Evolutionary conservation across 2,797 vertebrate genomes (phyloP), one percentile per base, ranked within the genome.

Genomic region (Apodemus agrarius): DNA sequence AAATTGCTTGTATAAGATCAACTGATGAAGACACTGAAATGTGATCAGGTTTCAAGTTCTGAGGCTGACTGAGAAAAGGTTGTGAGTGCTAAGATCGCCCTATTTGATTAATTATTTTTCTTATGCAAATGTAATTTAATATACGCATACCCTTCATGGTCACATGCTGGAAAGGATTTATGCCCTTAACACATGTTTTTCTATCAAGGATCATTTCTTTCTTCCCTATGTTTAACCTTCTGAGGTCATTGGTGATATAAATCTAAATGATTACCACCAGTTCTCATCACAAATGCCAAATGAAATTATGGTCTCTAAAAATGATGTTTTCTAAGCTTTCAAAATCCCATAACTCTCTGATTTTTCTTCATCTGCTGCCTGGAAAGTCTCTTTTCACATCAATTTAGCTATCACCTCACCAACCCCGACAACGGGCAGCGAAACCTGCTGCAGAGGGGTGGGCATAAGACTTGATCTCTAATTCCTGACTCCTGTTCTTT

Each of bases 401-500:
- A 24, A 19, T 94, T 87, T 75, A 31, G 79, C 72, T 31, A 91
- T n/a, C 46, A 61, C 40, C 40, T 95, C 59, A 37, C 34, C 13
- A 34, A 26, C 59, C 34, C 69, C 72, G 78, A 92, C 82, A 95
- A 76, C 34, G 46, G 46, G 46, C 31, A 85, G 72, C 10, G 96
- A 76, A 84, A 43, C 43, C n/a, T 95, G 3, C 59, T 37, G 7
- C 19, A 40, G 37, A 82, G 21, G 19, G 74, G 29, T 26, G 5
- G 13, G 6, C 75, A 12, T 79, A 89, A 86, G 61, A 89, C 83
- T 86, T 0, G 16, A 57, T 65, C 40, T 95, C 96, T 93, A 89
- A 89, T 96, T 96, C 95, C 75, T 43, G 63, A 54, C 92, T 91
- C 49, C 2, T 92, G 67, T 43, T 96, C 59, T 93, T 92, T 90